Base-by-base conservation (phyloP, 2,113 vertebrate genomes). In the Melanotaenia duboulayi region DNA sequence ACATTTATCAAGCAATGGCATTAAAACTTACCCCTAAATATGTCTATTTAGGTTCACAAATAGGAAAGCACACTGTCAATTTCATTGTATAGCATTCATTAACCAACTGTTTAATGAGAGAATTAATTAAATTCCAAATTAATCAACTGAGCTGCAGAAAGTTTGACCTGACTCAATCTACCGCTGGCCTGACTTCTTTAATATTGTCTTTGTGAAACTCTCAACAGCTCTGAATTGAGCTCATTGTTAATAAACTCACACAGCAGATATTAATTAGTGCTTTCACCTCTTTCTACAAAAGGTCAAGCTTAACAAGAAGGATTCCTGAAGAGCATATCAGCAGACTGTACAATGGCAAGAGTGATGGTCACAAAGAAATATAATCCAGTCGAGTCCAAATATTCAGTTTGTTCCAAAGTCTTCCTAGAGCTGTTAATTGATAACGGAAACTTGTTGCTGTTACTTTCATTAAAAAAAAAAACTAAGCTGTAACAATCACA, bases 91-190 rank as follows among this genome's bases (percentile, higher is more conserved):
- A 17, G 42, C 49, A 19, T 54, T 71, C 64, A 84, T 79, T 84
- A 83, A 70, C 19, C 24, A 76, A 67, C 63, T 55, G 56, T 82
- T 85, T 78, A 67, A 84, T 62, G 51, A n/a, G 57, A 64, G 70
- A 83, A 70, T 86, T 81, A 85, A 78, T 61, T 58, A 82, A 81
- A 86, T 72, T 87, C 72, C 57, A 66, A 76, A 84, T 87, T 39
- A 89, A 89, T 86, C 76, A 76, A 64, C 50, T 66, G 66, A 71
- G 67, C 55, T 35, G 51, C 71, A 56, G 51, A 78, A 78, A 39
- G 76, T 71, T 69, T 81, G 81, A 83, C 77, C 71, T 35, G 25
- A 64, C 64, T 80, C 60, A 60, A 62, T 60, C 46, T 19, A 67
- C 35, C 35, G 24, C 76, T 67, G 71, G 56, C 42, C 48, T 65